Evolutionary conservation across 2,113 vertebrate genomes (phyloP), one percentile per base, ranked within the genome.

Genomic region (Malurus cyaneus): DNA sequence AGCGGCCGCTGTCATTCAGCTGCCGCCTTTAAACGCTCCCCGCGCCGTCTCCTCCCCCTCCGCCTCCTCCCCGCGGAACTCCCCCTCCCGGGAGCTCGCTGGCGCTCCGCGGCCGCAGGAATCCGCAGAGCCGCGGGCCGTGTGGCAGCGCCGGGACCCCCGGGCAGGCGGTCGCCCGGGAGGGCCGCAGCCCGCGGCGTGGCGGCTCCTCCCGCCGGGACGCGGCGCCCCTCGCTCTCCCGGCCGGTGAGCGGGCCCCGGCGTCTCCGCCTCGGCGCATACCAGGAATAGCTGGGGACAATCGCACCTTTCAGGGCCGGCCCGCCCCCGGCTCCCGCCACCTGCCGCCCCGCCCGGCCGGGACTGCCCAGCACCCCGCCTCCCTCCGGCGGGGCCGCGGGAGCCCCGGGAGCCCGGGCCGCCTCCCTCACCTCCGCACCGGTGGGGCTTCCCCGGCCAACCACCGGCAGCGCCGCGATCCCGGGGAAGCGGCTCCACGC

Each of bases 21-120:
- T 6, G 74, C 89, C 79, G 19, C 83, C 87, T 96, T 94, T 96
- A 86, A 96, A 94, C 71, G 80, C 89, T 74, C 26, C 82, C 91
- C 47, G 39, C 54, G 66, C 93, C 31, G 71, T 24, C 94, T 54
- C 91, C 89, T 72, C 71, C 85, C 36, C 83, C 84, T 89, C 76
- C 47, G 14, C 76, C n/a, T 80, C 92, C 91, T 69, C 86, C 24
- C 44, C 47, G 81, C 19, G 67, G 82, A 69, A 57, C 78, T 49
- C 50, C 80, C 95, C 91, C 62, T 54, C 67, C 34, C 71, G 25
- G 90, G 70, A 74, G 67, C 50, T 65, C 42, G 11, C 46, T 0
- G 44, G 61, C 70, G 47, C 81, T 87, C 71, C 11, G 39, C 83
- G 56, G 42, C 91, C 72, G 31, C 86, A 78, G 71, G 62, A 92